These are phyloP conservation scores for Cichladusa arquata DNA, from an alignment of 2,113 vertebrate genomes.

Conservation along the genomic window DNA sequence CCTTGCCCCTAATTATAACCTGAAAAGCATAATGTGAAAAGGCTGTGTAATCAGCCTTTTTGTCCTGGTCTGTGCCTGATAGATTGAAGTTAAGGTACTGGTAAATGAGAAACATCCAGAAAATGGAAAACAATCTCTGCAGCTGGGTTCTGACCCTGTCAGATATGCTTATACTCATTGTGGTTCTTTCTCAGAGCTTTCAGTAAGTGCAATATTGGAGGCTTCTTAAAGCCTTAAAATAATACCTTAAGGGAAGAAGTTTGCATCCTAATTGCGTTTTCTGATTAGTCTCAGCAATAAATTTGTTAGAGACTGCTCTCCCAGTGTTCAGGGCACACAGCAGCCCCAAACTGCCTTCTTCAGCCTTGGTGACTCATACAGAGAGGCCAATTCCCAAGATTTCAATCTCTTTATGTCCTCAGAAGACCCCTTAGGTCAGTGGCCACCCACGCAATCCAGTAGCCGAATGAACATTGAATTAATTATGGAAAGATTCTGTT, in stretches of 20 bases:
- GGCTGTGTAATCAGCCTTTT: not conserved
- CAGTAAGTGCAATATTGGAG: not conserved
- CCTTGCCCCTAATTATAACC: not conserved
- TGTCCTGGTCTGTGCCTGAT: not conserved
- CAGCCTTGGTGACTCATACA: not conserved
- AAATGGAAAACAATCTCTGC: not conserved
- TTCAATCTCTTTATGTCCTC: not conserved
- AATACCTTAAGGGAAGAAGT: not conserved
- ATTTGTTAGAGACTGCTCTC: not conserved
- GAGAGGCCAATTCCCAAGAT: not conserved
- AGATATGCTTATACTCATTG: not conserved
- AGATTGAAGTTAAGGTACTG: not conserved
- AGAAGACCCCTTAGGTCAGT: conserved; percentile 4
- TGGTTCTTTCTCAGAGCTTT: not conserved
- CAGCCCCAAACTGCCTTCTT: not conserved
- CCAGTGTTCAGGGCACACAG: not conserved
- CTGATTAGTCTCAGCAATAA: not conserved
- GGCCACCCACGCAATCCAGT: not conserved
- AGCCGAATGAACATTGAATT: not conserved
- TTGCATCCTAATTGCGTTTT: not conserved
- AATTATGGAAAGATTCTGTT: not conserved
- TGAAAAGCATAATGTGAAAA: not conserved
- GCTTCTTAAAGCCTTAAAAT: not conserved
- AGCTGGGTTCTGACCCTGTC: not conserved
- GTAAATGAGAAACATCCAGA: not conserved